A percentile compares a stretch with the other conserved stretches of the same genome.
These are phyloP conservation scores for Orbicella faveolata DNA, from an alignment of 64 coral and sea anemone genomes.

Conservation along the genomic window DNA sequence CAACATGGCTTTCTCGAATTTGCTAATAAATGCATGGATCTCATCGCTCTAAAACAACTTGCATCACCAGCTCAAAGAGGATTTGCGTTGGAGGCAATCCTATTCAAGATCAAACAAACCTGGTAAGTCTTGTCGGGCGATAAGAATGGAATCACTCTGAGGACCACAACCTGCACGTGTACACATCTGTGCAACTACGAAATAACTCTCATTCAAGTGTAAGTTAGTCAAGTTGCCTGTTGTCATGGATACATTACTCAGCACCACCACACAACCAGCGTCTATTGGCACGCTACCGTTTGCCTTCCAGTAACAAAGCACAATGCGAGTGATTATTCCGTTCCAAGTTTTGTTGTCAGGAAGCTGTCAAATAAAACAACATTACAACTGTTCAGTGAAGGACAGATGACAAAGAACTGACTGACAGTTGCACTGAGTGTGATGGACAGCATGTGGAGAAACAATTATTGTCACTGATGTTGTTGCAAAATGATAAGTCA, in stretches of 20 bases:
- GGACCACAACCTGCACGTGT: constrained; percentile 34
- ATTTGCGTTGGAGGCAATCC: background rate
- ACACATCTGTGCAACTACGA: background rate
- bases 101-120: background rate
- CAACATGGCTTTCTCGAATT: too few species aligned
- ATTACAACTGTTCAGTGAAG: background rate
- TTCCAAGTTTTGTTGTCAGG: constrained; percentile 16
- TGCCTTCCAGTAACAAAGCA: background rate
- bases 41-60: background rate
- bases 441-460: too few species aligned
- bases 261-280: background rate
- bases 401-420: too few species aligned
- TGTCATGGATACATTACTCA: background rate
- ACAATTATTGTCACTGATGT: too few species aligned
- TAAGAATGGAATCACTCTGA: background rate
- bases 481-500: too few species aligned
- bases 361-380: background rate
- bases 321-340: constrained; percentile 11
- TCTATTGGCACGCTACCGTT: background rate
- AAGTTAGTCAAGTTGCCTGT: constrained; percentile 1
- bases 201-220: background rate
- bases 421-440: too few species aligned
- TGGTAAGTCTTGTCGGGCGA: background rate
- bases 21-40: too few species aligned
- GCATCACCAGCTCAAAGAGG: background rate